These are phyloP conservation scores for Acheta domesticus DNA, from an alignment of 2,888 invertebrate genomes.

Conservation along the genomic window DNA sequence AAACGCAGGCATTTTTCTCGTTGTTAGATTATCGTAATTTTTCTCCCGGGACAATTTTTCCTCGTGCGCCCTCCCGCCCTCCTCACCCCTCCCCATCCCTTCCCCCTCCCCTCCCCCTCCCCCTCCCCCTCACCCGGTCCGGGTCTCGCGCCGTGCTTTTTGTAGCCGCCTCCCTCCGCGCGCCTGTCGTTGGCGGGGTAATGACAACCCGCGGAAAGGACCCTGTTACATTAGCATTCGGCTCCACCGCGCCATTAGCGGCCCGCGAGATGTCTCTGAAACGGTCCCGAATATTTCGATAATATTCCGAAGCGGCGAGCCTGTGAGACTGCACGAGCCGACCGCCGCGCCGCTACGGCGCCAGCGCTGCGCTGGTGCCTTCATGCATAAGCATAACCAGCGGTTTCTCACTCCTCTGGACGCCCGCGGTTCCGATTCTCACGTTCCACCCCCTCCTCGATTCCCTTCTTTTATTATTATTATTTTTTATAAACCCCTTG, in stretches of 20 bases:
- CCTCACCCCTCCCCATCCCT: background rate
- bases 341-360: too few species aligned
- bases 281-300: background rate
- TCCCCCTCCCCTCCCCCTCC: background rate
- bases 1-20: constrained; percentile 4
- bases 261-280: too few species aligned
- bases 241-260: background rate
- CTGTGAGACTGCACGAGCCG: too few species aligned
- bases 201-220: background rate
- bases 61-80: background rate
- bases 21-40: constrained; percentile 2
- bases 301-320: background rate
- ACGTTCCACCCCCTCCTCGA: background rate
- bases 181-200: background rate
- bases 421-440: too few species aligned
- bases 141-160: too few species aligned
- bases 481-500: background rate
- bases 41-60: background rate
- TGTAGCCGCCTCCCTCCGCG: too few species aligned
- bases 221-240: background rate
- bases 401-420: too few species aligned
- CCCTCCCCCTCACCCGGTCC: background rate
- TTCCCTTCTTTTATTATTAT: background rate
- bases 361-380: background rate
- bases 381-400: background rate